phyloP scores from a whole-genome alignment of 2,113 vertebrate species.

The Numenius arquata region DNA sequence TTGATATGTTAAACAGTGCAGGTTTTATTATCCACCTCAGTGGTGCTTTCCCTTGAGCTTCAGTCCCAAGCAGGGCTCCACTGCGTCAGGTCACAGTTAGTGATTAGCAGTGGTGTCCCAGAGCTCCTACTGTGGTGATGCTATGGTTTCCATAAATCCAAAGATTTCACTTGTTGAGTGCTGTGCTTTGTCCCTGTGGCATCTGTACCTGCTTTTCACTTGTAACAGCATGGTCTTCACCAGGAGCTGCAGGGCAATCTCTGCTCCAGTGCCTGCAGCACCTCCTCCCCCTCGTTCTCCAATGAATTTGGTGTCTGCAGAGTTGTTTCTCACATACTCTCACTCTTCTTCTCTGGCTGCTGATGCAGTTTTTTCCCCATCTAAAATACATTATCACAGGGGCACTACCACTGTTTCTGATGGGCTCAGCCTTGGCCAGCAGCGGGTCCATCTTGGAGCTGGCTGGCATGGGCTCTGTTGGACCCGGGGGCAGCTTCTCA shows the following conservation, averaged over 20 bases:
- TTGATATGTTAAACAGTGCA: neutral
- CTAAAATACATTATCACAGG: neutral
- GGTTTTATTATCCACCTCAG: too few species aligned
- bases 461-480: fast-evolving
- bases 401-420: fast-evolving
- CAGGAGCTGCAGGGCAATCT: neutral
- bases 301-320: neutral
- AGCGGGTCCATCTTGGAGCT: fast-evolving
- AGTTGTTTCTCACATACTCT: neutral
- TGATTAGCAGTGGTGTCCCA: fast-evolving
- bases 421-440: neutral
- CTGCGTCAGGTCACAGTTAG: neutral
- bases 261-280: neutral
- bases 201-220: neutral
- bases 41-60: neutral
- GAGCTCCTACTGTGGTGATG: neutral
- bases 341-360: neutral
- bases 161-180: neutral
- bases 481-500: neutral
- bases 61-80: neutral
- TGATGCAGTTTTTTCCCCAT: neutral
- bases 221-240: neutral
- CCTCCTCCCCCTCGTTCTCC: neutral
- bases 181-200: neutral
- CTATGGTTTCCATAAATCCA: neutral